These are phyloP conservation scores for Centrocercus urophasianus DNA, from an alignment of 2,113 vertebrate genomes.

Conservation along the genomic window DNA sequence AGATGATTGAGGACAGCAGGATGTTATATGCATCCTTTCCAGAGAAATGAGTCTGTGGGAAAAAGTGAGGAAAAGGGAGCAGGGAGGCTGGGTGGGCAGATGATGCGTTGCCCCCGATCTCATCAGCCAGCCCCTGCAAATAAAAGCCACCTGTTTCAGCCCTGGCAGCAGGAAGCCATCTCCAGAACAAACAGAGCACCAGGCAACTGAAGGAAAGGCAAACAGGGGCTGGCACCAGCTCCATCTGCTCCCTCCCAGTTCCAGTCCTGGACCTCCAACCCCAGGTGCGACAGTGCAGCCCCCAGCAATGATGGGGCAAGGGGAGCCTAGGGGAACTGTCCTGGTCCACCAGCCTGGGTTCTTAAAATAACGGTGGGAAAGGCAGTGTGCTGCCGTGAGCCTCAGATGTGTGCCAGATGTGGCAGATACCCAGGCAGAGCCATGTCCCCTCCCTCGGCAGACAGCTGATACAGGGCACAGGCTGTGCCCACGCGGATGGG, in stretches of 20 bases:
- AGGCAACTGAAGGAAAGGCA: constrained; percentile 72
- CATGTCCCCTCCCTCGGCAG: not conserved
- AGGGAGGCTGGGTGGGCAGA: not conserved
- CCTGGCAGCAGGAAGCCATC: constrained; percentile 78
- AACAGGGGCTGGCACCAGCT: constrained; percentile 65
- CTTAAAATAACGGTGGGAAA: not conserved
- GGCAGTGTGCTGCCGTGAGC: accelerated
- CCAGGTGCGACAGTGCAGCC: not conserved
- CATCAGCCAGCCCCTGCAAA: constrained; percentile 77
- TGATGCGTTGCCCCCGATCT: not conserved
- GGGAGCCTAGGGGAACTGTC: not conserved
- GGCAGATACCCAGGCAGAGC: not conserved
- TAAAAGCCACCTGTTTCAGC: constrained; percentile 82
- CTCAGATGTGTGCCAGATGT: not conserved
- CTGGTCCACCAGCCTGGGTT: not conserved
- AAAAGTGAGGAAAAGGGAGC: not conserved
- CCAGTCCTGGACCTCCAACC: not conserved
- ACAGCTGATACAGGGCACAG: accelerated
- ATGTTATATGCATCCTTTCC: constrained; percentile 37
- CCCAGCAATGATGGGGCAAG: accelerated
- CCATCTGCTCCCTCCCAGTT: constrained; percentile 54
- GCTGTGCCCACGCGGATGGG: accelerated
- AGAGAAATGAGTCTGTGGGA: constrained; percentile 61
- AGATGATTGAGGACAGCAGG: not conserved
- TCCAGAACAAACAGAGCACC: constrained; percentile 70